Evolutionary conservation across 1,140 invertebrate genomes (phyloP).

Genomic region (Hyles euphorbiae): DNA sequence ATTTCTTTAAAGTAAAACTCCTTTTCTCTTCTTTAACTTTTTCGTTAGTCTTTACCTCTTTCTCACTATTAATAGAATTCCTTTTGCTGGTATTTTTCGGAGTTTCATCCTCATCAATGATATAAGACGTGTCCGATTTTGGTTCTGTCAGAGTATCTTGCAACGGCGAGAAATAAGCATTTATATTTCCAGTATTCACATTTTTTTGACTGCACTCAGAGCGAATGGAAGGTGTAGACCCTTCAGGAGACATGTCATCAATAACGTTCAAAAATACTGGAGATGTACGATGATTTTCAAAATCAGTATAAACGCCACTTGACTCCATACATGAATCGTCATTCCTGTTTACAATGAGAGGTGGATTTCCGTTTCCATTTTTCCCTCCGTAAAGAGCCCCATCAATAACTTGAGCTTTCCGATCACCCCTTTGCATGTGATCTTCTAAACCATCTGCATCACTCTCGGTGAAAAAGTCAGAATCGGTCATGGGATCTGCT

Average conservation of each 20-base stretch:
- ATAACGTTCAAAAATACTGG: slow-evolving; percentile 71
- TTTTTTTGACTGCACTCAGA: slow-evolving; percentile 70
- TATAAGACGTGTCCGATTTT: slow-evolving; percentile 33
- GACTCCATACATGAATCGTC: slow-evolving; percentile 87
- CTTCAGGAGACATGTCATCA: slow-evolving; percentile 77
- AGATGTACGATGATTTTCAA: slow-evolving; percentile 80
- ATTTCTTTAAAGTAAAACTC: slow-evolving; percentile 79
- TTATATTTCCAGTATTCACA: slow-evolving; percentile 39
- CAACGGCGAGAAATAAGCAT: slow-evolving; percentile 44
- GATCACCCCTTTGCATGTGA: slow-evolving; percentile 80
- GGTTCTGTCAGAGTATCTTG: slow-evolving; percentile 46
- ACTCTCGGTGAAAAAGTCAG: slow-evolving; percentile 91
- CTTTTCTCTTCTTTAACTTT: slow-evolving; percentile 76
- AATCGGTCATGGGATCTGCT: slow-evolving; percentile 90
- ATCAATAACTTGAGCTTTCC: slow-evolving; percentile 87
- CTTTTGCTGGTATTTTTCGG: slow-evolving; percentile 62
- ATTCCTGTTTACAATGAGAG: slow-evolving; percentile 71
- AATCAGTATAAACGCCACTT: slow-evolving; percentile 89
- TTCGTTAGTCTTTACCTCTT: slow-evolving; percentile 43
- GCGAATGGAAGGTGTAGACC: slow-evolving; percentile 72
- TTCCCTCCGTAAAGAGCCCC: slow-evolving; percentile 86
- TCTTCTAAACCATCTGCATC: slow-evolving; percentile 89
- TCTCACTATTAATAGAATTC: slow-evolving; percentile 65
- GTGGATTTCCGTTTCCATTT: slow-evolving; percentile 70
- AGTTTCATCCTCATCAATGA: slow-evolving; percentile 48